Evolutionary conservation across 2,888 invertebrate species (phyloP).

Genomic region (Pyralis farinalis): DNA sequence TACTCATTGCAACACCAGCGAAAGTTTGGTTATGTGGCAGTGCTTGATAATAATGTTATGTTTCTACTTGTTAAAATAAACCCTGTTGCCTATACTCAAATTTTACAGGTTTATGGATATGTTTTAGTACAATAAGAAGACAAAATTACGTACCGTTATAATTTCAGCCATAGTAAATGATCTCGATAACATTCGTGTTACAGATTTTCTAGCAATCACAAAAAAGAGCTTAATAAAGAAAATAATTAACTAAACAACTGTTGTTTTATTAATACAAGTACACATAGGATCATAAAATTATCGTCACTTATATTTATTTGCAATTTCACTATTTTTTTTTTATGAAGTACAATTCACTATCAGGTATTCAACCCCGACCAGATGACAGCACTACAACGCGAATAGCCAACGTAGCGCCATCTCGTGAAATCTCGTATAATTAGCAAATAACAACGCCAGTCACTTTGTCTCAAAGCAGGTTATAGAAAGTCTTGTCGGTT

Average conservation of each 20-base stretch:
- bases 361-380: slow-evolving; percentile 59
- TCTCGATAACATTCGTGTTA: slow-evolving; percentile 35
- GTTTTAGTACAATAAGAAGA: neutral
- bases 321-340: slow-evolving; percentile 40
- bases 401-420: slow-evolving; percentile 36
- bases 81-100: too few species aligned
- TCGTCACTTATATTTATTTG: slow-evolving; percentile 21
- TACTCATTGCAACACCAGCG: slow-evolving; percentile 32
- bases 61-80: neutral
- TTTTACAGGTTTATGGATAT: too few species aligned
- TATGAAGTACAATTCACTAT: slow-evolving; percentile 43
- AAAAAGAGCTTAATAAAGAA: slow-evolving; percentile 14
- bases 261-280: slow-evolving; percentile 1
- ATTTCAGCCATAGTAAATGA: slow-evolving; percentile 48
- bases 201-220: slow-evolving; percentile 28
- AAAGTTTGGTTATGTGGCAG: slow-evolving; percentile 66
- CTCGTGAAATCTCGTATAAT: slow-evolving; percentile 31
- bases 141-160: slow-evolving; percentile 37
- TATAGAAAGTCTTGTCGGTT: too few species aligned
- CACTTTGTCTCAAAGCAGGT: too few species aligned
- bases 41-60: slow-evolving; percentile 9
- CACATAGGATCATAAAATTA: slow-evolving; percentile 20
- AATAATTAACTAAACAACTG: slow-evolving; percentile 19
- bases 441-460: too few species aligned
- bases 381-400: slow-evolving; percentile 32